A percentile compares a stretch with the other conserved stretches of the same genome.
Conservation (phyloP, 2,888 invertebrate genomes). For the Cyclophora punctaria region DNA sequence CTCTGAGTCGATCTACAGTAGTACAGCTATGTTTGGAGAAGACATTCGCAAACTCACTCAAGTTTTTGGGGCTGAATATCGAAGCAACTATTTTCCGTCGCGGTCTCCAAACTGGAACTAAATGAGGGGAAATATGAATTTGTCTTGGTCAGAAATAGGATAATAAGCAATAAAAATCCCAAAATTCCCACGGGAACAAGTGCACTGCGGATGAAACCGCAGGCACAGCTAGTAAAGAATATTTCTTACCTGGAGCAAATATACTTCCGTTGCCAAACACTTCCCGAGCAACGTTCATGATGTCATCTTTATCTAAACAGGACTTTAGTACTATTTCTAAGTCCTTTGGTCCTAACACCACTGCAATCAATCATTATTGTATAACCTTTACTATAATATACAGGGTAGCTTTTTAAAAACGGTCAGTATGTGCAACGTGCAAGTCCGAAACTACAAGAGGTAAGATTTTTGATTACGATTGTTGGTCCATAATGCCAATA, state of each 20-base stretch:
- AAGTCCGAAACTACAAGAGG: too few species aligned
- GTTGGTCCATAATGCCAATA: too few species aligned
- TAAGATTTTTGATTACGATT: too few species aligned
- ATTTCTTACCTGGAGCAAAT: slow-evolving; percentile 21
- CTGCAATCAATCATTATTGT: slow-evolving; percentile 8
- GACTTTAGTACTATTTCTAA: slow-evolving; percentile 29
- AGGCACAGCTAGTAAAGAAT: too few species aligned
- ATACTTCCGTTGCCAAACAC: slow-evolving; percentile 23
- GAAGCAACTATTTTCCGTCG: slow-evolving; percentile 42
- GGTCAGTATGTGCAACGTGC: too few species aligned
- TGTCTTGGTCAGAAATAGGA: too few species aligned
- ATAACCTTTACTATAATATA: too few species aligned
- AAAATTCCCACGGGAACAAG: too few species aligned
- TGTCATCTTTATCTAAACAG: slow-evolving; percentile 32
- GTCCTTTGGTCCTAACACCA: slow-evolving; percentile 12
- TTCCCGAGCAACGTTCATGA: slow-evolving; percentile 18
- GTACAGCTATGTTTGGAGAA: slow-evolving; percentile 30
- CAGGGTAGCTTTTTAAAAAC: too few species aligned
- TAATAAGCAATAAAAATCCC: too few species aligned
- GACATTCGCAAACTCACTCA: slow-evolving; percentile 30
- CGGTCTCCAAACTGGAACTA: slow-evolving; percentile 41
- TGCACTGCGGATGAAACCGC: too few species aligned
- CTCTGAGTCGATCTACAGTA: slow-evolving; percentile 24
- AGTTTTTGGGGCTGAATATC: slow-evolving; percentile 32
- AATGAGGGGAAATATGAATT: not conserved